Evolutionary conservation across 53 echinoderm and acorn worm genomes (phyloP).

Genomic region (Paracentrotus lividus): DNA sequence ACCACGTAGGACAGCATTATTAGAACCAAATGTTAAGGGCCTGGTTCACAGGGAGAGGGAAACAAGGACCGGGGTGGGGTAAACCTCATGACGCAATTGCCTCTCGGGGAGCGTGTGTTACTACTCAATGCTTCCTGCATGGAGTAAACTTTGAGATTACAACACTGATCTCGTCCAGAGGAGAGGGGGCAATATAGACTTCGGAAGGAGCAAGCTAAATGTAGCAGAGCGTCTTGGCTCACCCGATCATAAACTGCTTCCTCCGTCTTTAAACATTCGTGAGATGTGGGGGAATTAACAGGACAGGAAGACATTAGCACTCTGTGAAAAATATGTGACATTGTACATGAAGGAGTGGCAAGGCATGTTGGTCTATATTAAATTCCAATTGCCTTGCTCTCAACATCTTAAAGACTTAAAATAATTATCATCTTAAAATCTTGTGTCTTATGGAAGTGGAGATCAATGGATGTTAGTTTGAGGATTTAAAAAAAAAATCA

Average conservation of each 20-base stretch:
- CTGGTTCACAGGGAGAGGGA: neutral
- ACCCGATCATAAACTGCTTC: neutral
- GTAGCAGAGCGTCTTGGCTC: constrained; percentile 20
- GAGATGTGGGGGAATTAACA: neutral
- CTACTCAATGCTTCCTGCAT: constrained; percentile 11
- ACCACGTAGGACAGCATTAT: neutral
- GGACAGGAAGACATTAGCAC: constrained; percentile 41
- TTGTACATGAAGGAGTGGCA: neutral
- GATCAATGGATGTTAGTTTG: neutral
- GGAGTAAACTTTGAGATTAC: neutral
- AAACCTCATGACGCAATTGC: neutral
- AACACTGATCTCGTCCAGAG: neutral
- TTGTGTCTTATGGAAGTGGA: neutral
- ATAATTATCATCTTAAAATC: neutral
- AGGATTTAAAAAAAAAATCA: too few relatives aligned
- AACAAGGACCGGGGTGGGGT: neutral
- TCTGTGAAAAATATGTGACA: neutral
- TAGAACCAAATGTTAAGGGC: constrained; percentile 23
- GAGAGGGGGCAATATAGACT: too few relatives aligned
- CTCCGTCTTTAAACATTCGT: neutral
- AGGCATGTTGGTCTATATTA: neutral
- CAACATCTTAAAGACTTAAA: neutral
- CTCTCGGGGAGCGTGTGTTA: neutral
- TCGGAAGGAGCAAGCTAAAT: constrained; percentile 41
- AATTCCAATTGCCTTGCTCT: neutral